These are phyloP conservation scores for Antrozous pallidus DNA, from an alignment of 2,797 vertebrate species.

Conservation along the genomic window DNA sequence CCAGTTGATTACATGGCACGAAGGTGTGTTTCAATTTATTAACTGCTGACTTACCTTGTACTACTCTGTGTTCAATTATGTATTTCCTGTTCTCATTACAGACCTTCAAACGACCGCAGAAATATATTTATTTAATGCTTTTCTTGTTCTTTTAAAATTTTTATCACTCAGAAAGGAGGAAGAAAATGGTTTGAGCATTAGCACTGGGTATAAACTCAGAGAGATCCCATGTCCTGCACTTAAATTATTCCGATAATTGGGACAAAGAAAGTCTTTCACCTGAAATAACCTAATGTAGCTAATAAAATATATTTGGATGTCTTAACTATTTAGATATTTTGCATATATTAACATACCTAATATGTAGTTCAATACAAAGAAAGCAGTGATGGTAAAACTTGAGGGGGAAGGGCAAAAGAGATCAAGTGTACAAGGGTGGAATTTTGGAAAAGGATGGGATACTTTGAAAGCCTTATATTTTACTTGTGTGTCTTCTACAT, in stretches of 20 bases:
- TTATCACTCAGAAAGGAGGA: constrained; percentile 76
- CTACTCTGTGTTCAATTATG: constrained; percentile 78
- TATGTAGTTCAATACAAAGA: background rate
- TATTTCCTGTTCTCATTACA: constrained; percentile 80
- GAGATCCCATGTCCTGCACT: constrained; percentile 22
- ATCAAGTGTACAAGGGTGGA: background rate
- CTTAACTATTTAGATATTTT: background rate
- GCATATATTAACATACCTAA: background rate
- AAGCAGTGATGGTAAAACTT: background rate
- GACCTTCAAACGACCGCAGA: constrained; percentile 81
- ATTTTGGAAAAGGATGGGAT: background rate
- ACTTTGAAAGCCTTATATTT: background rate
- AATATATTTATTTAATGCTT: constrained; percentile 80
- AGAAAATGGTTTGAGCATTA: constrained; percentile 70
- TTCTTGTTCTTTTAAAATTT: constrained; percentile 79
- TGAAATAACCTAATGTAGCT: constrained; percentile 8
- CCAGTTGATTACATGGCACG: constrained; percentile 46
- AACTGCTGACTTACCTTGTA: constrained; percentile 64
- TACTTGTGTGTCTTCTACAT: background rate
- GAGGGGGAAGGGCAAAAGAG: background rate
- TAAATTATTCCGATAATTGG: constrained; percentile 68
- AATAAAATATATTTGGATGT: background rate
- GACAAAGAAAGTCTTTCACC: constrained; percentile 49
- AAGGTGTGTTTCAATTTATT: constrained; percentile 66
- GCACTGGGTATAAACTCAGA: constrained; percentile 66